Evolutionary conservation across 2,113 vertebrate genomes (phyloP), one percentile per base, ranked within the genome.

Genomic region (Macrotus californicus): DNA sequence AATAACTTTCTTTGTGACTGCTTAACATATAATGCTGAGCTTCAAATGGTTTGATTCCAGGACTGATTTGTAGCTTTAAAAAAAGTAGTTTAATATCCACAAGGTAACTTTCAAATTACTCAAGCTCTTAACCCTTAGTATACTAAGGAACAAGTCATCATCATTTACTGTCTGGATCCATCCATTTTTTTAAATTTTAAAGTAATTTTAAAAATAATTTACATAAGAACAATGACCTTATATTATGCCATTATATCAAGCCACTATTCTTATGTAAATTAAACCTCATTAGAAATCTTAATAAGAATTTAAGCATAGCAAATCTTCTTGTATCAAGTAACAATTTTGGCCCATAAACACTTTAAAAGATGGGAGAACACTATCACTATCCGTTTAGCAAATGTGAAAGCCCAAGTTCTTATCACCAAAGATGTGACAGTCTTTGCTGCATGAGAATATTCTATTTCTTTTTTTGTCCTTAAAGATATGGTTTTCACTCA

Each of bases 171-270:
- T 36, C 15, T 70, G 21, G 43, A 59, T 1, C 15, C n/a, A 73
- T 76, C 36, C 70, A 21, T 19, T 21, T 26, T 52, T 21, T 54
- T 54, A 24, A 9, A 48, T 83, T 66, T 52, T 46, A 61, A 86
- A 85, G 36, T 89, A 2, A 52, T 67, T 81, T 86, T 92, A 76
- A 39, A 94, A 91, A 70, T 69, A 72, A 89, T 54, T 93, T 66
- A 66, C 36, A 91, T 48, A 88, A 52, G 16, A 89, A 92, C 84
- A 75, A 84, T 81, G 13, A 11, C 2, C 69, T 64, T 64, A 31
- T 64, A 64, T 31, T 64, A 31, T 64, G 26, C 12, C 29, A 64
- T 64, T 64, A 31, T 64, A 64, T 31, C 31, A 31, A 31, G 26
- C 12, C 29, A 64, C 31, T 64, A 64, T 64, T 31, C 61, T 64